Evolutionary conservation across 2,797 vertebrate species (phyloP).

Genomic region (Falco biarmicus): DNA sequence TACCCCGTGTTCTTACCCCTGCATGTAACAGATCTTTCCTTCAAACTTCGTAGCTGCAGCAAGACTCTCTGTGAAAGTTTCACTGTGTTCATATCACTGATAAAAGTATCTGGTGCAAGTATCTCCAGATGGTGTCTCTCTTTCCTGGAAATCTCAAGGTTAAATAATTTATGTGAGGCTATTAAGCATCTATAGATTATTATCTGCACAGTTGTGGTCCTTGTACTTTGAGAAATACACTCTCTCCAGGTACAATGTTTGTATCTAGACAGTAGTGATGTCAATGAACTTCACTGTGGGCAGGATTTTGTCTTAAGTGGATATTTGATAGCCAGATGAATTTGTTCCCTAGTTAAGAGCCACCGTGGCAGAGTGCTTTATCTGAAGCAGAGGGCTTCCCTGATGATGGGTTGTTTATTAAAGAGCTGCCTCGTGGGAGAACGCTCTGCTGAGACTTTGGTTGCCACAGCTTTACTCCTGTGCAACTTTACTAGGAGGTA

Average conservation of each 20-base stretch:
- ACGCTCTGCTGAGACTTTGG: conserved; percentile 73
- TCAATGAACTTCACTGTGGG: not conserved
- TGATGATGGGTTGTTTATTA: conserved; percentile 45
- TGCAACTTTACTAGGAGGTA: conserved; percentile 75
- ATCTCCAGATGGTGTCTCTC: not conserved
- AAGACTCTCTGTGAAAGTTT: not conserved
- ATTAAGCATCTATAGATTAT: not conserved
- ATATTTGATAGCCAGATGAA: not conserved
- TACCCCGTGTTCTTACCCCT: not conserved
- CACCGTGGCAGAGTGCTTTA: not conserved
- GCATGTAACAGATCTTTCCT: not conserved
- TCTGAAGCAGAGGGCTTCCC: conserved; percentile 12
- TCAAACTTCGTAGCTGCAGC: not conserved
- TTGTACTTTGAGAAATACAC: not conserved
- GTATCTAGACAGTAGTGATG: not conserved
- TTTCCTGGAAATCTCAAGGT: not conserved
- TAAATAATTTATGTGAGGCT: not conserved
- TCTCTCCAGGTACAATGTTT: too few relatives aligned
- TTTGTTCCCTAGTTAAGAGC: conserved; percentile 1
- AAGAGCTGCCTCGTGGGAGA: conserved; percentile 34
- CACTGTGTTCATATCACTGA: not conserved
- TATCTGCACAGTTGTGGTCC: not conserved
- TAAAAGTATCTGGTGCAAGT: not conserved
- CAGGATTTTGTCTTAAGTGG: not conserved
- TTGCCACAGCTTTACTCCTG: conserved; percentile 83